phyloP scores from a whole-genome alignment of 2,888 invertebrate genomes.

The Agonum fuliginosum region DNA sequence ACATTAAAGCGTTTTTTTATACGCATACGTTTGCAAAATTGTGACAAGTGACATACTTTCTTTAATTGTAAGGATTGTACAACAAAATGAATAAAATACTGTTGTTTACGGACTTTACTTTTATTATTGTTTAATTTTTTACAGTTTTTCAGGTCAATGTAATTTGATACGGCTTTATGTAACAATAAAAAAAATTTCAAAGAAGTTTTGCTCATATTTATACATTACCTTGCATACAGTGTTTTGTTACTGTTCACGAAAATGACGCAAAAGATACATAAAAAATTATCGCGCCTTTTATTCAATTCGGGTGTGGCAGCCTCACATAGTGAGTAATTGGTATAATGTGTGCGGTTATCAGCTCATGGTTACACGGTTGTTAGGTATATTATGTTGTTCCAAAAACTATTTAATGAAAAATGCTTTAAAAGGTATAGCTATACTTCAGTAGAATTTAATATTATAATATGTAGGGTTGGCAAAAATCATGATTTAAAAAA shows the following conservation, averaged over 20 bases:
- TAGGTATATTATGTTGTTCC: too few relatives aligned
- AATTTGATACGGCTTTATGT: neutral
- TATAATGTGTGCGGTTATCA: too few relatives aligned
- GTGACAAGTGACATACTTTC: constrained; percentile 40
- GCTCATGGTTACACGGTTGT: too few relatives aligned
- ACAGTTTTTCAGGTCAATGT: constrained; percentile 24
- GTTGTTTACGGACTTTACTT: constrained; percentile 35
- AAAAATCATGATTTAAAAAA: too few relatives aligned
- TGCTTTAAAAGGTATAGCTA: too few relatives aligned
- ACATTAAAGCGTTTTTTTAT: constrained; percentile 34
- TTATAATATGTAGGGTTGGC: too few relatives aligned
- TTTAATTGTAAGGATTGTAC: constrained; percentile 33
- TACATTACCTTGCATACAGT: neutral
- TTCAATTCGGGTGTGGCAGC: too few relatives aligned
- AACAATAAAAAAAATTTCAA: neutral
- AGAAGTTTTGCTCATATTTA: neutral
- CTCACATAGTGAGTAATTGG: too few relatives aligned
- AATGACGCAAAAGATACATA: too few relatives aligned
- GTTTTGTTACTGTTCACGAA: neutral
- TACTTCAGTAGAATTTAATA: too few relatives aligned
- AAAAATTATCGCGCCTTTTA: too few relatives aligned
- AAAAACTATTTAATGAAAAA: too few relatives aligned
- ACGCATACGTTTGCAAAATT: constrained; percentile 33
- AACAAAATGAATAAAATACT: constrained; percentile 23
- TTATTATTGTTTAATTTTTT: constrained; percentile 31